Evolutionary conservation across 2,113 vertebrate genomes (phyloP).

Genomic region (Neogale vison): DNA sequence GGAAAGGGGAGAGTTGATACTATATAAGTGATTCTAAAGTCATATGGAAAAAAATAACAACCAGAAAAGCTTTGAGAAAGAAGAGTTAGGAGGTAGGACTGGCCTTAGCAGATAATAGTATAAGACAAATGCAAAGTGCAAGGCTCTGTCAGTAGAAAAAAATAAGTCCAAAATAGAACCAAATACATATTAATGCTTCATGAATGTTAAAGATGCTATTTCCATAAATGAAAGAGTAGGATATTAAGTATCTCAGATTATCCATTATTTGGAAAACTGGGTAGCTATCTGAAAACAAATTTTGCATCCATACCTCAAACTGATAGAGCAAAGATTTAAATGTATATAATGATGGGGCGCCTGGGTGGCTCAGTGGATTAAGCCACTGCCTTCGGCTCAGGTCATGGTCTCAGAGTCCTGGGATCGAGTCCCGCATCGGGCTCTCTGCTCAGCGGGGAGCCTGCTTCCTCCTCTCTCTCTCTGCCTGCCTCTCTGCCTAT

Average conservation of each 20-base stretch:
- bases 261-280: background rate
- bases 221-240: background rate
- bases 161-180: background rate
- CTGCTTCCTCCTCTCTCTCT: too few relatives aligned
- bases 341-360: background rate
- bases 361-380: too few relatives aligned
- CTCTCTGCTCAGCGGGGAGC: too few relatives aligned
- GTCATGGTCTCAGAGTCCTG: too few relatives aligned
- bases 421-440: too few relatives aligned
- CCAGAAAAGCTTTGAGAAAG: background rate
- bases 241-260: background rate
- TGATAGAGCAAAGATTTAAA: slow-evolving; percentile 1
- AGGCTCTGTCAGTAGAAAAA: background rate
- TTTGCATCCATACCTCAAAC: background rate
- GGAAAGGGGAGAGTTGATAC: background rate
- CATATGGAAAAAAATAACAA: background rate
- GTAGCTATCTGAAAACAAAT: background rate
- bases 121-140: background rate
- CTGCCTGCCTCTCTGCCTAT: too few relatives aligned
- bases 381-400: too few relatives aligned
- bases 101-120: background rate
- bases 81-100: background rate
- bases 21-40: background rate
- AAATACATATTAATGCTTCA: background rate
- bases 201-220: background rate